Evolutionary conservation across 2,113 vertebrate genomes (phyloP).

Genomic region (Irena cyanogastra): DNA sequence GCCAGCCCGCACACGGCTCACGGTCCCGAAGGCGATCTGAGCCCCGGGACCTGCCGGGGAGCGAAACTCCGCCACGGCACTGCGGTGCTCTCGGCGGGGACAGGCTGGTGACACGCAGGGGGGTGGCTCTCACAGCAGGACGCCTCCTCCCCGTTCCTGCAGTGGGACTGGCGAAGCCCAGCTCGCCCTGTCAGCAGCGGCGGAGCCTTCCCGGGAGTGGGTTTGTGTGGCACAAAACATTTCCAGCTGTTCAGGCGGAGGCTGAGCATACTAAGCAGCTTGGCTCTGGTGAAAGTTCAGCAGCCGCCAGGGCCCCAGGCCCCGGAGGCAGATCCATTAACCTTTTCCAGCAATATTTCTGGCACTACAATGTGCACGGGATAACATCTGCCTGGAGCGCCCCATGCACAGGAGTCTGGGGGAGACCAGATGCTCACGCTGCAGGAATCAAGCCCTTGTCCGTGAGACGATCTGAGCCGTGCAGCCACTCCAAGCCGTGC

Average conservation of each 20-base stretch:
- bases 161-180: not conserved
- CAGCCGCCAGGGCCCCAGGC: not conserved
- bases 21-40: rapidly evolving
- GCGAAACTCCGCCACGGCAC: rapidly evolving
- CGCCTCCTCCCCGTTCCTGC: not conserved
- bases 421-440: not conserved
- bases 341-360: not conserved
- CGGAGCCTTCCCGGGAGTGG: not conserved
- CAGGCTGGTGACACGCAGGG: not conserved
- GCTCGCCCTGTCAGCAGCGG: not conserved
- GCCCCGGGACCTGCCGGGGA: not conserved
- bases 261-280: not conserved
- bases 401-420: not conserved
- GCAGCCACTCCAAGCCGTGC: not conserved
- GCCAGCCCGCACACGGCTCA: not conserved
- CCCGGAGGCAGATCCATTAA: not conserved
- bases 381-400: not conserved
- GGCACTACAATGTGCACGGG: not conserved
- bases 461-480: rapidly evolving
- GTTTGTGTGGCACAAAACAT: not conserved
- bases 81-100: not conserved
- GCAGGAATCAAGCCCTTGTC: not conserved
- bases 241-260: not conserved
- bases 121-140: not conserved
- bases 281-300: not conserved